These are phyloP conservation scores for Hyaena hyaena DNA, from an alignment of 2,113 vertebrate species.

Conservation along the genomic window DNA sequence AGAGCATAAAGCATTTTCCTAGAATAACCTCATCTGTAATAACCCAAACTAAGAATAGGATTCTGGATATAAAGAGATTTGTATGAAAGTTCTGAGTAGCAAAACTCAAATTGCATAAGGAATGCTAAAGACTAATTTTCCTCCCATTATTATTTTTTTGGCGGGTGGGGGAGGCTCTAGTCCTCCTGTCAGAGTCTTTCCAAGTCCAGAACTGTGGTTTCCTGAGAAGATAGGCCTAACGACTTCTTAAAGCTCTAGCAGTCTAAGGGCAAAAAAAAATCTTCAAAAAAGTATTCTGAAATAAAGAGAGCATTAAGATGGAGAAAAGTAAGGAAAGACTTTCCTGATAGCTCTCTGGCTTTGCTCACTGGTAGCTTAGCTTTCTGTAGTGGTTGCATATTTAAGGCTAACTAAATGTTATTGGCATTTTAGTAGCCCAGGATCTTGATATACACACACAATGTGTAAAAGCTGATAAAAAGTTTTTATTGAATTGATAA, in stretches of 20 bases:
- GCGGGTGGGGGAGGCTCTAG: neutral
- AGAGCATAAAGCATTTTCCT: neutral
- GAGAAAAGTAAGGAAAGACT: neutral
- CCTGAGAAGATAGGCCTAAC: slow-evolving; percentile 15
- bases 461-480: neutral
- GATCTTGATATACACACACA: neutral
- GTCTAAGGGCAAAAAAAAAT: neutral
- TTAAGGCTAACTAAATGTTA: neutral
- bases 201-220: slow-evolving; percentile 52
- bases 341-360: neutral
- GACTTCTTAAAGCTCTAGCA: neutral
- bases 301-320: neutral
- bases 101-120: slow-evolving; percentile 27
- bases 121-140: slow-evolving; percentile 40
- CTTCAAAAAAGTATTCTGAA: slow-evolving; percentile 17
- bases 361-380: neutral
- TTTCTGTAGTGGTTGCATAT: slow-evolving; percentile 36
- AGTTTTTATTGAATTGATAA: slow-evolving; percentile 4
- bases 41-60: neutral
- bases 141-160: neutral
- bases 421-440: slow-evolving; percentile 32
- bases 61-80: slow-evolving; percentile 13
- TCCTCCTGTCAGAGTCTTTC: slow-evolving; percentile 37
- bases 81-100: slow-evolving; percentile 4
- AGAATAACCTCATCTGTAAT: neutral